Evolutionary conservation across 2,888 invertebrate genomes (phyloP), one percentile per base, ranked within the genome.

Genomic region (Euproctis similis): DNA sequence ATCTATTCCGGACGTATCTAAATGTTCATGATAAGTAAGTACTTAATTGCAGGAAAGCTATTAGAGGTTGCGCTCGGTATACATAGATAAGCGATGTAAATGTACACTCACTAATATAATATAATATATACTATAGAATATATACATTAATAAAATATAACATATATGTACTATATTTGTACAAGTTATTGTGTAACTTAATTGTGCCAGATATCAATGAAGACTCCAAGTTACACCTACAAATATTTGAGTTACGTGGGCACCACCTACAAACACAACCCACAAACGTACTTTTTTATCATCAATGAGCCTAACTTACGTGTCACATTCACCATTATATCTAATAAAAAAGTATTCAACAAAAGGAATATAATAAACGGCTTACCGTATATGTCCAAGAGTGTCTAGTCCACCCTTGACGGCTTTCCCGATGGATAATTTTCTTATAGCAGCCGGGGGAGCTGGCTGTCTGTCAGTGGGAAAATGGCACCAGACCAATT

Each of bases 251-350:
- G 59, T 58, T 67, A 80, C 80, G 80, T 80, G 78, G 81, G 81
- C 74, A 62, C 63, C 78, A 75, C 78, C 81, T 78, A 76, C 76
- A 65, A 49, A 26, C 39, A 43, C 75, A 63, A 54, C 81, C 82
- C 78, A 82, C 81, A 62, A 57, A 46, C 53, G 53, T 70, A 68
- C 67, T 67, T 73, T 70, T 61, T 65, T n/a, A n/a, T n/a, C n/a
- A n/a, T n/a, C 60, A 62, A 61, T 63, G 63, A 48, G 42, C 44
- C 59, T 70, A 70, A 63, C 64, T 70, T 77, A 77, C 78, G 74
- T 78, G 76, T 71, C 74, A 72, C 66, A 56, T 52, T 52, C 59
- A 46, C 58, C 55, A 56, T 54, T 57, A 58, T 54, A 48, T 50
- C 60, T 59, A 67, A 60, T 57, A 63, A 58, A 53, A 50, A n/a